phyloP scores from a whole-genome alignment of 2,113 vertebrate genomes.

The Cacatua alba region DNA sequence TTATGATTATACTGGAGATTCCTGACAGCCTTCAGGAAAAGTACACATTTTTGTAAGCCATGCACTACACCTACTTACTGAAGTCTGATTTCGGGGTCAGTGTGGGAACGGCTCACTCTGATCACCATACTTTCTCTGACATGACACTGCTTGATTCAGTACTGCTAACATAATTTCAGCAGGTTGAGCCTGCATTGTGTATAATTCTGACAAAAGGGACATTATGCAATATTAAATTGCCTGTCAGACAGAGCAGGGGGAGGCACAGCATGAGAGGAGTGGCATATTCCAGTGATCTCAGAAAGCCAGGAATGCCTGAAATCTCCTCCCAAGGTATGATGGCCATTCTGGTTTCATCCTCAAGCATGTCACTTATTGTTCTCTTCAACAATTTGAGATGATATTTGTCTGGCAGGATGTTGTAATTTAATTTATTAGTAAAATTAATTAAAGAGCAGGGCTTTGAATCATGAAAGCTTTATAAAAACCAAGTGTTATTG shows the following conservation, averaged over 20 bases:
- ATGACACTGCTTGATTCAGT: background rate
- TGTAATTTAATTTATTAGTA: background rate
- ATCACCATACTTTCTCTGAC: background rate
- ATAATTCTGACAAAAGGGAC: background rate
- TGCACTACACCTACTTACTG: background rate
- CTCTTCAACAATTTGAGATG: background rate
- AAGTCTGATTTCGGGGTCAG: background rate
- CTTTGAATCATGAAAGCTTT: background rate
- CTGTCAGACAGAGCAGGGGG: background rate
- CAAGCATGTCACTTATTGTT: background rate
- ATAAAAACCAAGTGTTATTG: background rate
- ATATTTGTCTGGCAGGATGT: background rate
- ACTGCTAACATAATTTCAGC: background rate
- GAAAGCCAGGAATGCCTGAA: background rate
- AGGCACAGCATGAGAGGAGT: background rate
- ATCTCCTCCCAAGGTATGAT: background rate
- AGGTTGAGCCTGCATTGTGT: background rate
- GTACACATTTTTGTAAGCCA: background rate
- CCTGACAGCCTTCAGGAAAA: background rate
- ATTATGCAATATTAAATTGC: background rate
- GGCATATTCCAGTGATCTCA: background rate
- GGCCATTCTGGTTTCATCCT: background rate
- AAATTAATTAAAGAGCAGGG: background rate
- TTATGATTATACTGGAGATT: background rate
- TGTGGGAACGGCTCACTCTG: background rate